These are phyloP conservation scores for Iguana delicatissima DNA, from an alignment of 2,797 vertebrate species.

Conservation along the genomic window DNA sequence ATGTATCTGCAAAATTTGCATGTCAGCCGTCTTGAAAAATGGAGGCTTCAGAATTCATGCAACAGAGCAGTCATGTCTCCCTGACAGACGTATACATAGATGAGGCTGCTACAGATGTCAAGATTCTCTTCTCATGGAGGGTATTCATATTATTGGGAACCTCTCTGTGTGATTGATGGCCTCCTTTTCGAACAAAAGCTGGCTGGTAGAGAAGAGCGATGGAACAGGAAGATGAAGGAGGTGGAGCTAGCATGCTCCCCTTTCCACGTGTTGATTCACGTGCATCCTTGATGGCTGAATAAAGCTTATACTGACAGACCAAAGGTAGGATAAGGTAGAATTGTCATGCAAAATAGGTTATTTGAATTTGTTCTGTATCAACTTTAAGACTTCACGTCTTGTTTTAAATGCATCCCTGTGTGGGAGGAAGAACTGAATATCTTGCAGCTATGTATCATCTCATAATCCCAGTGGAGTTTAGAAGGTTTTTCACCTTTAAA, in stretches of 20 bases:
- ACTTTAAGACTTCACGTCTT: background rate
- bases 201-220: too few species aligned
- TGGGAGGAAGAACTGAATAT: background rate
- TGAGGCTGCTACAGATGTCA: too few species aligned
- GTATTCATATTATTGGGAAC: too few species aligned
- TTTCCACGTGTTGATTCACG: too few species aligned
- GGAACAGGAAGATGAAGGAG: too few species aligned
- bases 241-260: too few species aligned
- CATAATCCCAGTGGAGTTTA: background rate
- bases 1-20: background rate
- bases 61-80: background rate
- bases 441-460: background rate
- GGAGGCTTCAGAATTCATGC: background rate
- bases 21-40: background rate
- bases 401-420: background rate
- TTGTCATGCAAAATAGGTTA: background rate
- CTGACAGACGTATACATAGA: too few species aligned
- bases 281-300: too few species aligned
- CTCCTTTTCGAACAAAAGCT: too few species aligned
- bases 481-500: slow-evolving; percentile 16
- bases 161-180: too few species aligned
- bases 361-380: background rate
- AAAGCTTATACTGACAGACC: background rate
- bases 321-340: background rate
- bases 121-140: too few species aligned